These are phyloP conservation scores for Smittia sp. DNA, from an alignment of 2,888 invertebrate species.

Conservation along the genomic window DNA sequence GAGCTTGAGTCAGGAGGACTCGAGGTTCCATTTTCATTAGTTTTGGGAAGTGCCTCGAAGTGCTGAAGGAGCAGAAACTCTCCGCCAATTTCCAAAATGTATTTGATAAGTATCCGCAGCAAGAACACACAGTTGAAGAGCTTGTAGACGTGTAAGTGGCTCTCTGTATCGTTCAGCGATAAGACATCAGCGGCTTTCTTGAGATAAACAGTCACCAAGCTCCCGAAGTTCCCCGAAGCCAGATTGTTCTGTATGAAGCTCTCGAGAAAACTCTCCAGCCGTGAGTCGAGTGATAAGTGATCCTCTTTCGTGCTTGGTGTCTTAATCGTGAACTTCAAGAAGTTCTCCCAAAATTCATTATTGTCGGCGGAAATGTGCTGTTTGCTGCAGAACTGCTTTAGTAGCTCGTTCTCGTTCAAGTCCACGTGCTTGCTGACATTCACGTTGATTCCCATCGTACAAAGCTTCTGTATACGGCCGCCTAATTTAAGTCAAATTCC, in stretches of 20 bases:
- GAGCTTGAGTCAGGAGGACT: constrained; percentile 44
- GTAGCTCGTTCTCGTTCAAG: constrained; percentile 74
- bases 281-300: constrained; percentile 76
- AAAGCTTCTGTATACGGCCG: background rate
- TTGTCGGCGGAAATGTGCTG: constrained; percentile 80
- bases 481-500: background rate
- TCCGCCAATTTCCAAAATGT: constrained; percentile 83
- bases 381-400: constrained; percentile 74
- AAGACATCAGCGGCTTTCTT: constrained; percentile 78
- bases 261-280: constrained; percentile 71
- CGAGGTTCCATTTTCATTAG: constrained; percentile 36
- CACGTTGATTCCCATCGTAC: constrained; percentile 75
- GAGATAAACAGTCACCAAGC: constrained; percentile 82
- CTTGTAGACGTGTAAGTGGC: constrained; percentile 81
- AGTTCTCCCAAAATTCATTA: constrained; percentile 91
- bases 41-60: constrained; percentile 61
- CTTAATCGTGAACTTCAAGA: constrained; percentile 85
- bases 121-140: constrained; percentile 91
- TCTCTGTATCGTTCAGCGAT: constrained; percentile 76
- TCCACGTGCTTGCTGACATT: constrained; percentile 77
- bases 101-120: constrained; percentile 79
- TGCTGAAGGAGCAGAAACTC: constrained; percentile 85
- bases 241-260: constrained; percentile 79
- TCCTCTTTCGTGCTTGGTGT: constrained; percentile 80
- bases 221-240: constrained; percentile 84